Evolutionary conservation across 2,113 vertebrate genomes (phyloP), one percentile per base, ranked within the genome.

Genomic region (Corydoras sp.): DNA sequence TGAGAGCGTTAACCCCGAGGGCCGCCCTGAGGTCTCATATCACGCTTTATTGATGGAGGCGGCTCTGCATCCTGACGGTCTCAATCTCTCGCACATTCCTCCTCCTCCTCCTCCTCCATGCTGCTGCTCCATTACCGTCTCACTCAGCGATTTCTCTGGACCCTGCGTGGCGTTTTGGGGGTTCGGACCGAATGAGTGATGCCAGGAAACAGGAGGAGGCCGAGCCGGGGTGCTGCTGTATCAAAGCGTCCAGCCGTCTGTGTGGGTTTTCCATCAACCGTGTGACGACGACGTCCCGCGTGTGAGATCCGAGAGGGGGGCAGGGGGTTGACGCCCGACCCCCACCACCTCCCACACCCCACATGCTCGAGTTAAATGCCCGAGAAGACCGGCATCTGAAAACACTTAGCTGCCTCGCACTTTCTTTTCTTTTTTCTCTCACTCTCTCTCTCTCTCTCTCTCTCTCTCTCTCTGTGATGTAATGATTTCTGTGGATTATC

Each of bases 361-460:
- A 79, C 70, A 76, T 67, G 77, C 70, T 75, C 69, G 15, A 7
- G 10, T 32, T 73, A 75, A 62, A 75, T 61, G 54, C 12, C 68
- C 78, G 68, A 60, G 29, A 58, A 66, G 63, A 48, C 69, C 61
- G 10, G 64, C 77, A 79, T 81, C 80, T 81, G 80, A 81, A 79
- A 81, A 72, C 75, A 75, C 69, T 81, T 77, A 81, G 66, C 77
- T 63, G n/a, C 4, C 69, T 65, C 43, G 15, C 64, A 62, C 56
- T 71, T 59, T 56, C 15, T 62, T 58, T 43, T 18, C n/a, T 51
- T 7, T 29, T 11, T 9, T n/a, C n/a, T n/a, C n/a, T n/a, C n/a
- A n/a, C n/a, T n/a, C n/a, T n/a, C n/a, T n/a, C n/a, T n/a, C n/a
- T n/a, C n/a, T 24, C n/a, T 71, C 56, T 62, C 54, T 67, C 51